Base-by-base conservation (phyloP, 2,797 vertebrate genomes). In the Pteronotus mesoamericanus region DNA sequence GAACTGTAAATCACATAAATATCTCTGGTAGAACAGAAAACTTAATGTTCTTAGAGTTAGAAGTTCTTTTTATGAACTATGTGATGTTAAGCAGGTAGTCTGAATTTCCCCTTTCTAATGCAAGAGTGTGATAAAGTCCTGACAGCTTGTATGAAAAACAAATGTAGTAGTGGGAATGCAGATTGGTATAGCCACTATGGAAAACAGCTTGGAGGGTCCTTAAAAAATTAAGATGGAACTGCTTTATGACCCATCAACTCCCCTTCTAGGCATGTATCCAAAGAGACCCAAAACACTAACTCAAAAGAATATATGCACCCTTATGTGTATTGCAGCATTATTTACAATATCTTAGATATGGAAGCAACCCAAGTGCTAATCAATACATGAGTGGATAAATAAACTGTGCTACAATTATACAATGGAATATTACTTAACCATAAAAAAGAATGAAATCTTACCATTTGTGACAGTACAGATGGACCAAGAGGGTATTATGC, bases 1-100 rank as follows among this genome's bases (percentile, higher is more conserved):
- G 72, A 96, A 44, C 86, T 91, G 24, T 42, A 94, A 95, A 84
- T 94, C 51, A 86, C 71, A 89, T 82, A 71, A 88, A n/a, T 37
- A 34, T 71, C 14, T 86, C 48, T 68, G 22, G 39, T 69, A 61
- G n/a, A 64, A 86, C 29, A 16, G 83, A 86, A 92, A 88, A 46
- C 24, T 34, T 29, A 51, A 21, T 3, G 6, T n/a, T 26, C 18
- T 51, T 37, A 53, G 66, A 86, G 46, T 68, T 48, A 64, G 78
- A 89, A 84, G 42, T 42, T 64, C 42, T 69, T 4, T 80, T 90
- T 92, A 75, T 89, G 78, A 53, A 83, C 37, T 71, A 16, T n/a
- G 5, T 83, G 22, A 46, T 86, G 21, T 46, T 93, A 83, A 75
- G 16, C 64, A 71, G 19, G 42, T 15, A 78, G 9, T 72, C 51